These are phyloP conservation scores for Coelogynopora nodosa DNA, from an alignment of 2,888 invertebrate genomes.

Conservation along the genomic window DNA sequence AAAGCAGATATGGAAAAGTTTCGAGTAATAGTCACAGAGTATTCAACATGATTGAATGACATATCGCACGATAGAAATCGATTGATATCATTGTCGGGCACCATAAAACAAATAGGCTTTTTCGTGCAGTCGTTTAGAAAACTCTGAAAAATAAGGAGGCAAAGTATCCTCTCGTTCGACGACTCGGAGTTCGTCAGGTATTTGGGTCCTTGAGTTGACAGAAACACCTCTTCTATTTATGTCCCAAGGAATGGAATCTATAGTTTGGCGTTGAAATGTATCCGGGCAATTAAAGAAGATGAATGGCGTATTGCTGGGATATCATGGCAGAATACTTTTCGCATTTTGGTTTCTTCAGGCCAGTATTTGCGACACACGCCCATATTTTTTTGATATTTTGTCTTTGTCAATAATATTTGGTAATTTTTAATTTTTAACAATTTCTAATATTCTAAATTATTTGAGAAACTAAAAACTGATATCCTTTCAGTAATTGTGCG, in stretches of 20 bases:
- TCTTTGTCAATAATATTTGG: neutral
- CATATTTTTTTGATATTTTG: neutral
- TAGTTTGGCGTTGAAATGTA: neutral
- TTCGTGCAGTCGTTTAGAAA: neutral
- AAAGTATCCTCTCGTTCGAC: neutral
- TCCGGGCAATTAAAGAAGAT: neutral
- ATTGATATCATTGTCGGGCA: neutral
- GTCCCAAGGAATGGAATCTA: neutral
- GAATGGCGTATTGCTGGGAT: neutral
- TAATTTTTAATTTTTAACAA: neutral
- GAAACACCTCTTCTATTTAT: neutral
- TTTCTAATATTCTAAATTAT: neutral
- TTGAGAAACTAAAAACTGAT: neutral
- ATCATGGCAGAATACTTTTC: neutral
- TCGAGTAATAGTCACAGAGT: neutral
- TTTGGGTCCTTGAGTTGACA: neutral
- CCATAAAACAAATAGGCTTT: neutral
- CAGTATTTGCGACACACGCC: neutral
- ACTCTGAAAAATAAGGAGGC: too few relatives aligned
- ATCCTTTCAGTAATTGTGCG: neutral
- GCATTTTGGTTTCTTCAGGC: neutral
- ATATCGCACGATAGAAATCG: neutral
- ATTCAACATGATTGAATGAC: neutral
- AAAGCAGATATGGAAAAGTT: neutral
- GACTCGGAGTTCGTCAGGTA: neutral